Base-by-base conservation (phyloP, 2,888 invertebrate genomes). In the Brachycybe producta region DNA sequence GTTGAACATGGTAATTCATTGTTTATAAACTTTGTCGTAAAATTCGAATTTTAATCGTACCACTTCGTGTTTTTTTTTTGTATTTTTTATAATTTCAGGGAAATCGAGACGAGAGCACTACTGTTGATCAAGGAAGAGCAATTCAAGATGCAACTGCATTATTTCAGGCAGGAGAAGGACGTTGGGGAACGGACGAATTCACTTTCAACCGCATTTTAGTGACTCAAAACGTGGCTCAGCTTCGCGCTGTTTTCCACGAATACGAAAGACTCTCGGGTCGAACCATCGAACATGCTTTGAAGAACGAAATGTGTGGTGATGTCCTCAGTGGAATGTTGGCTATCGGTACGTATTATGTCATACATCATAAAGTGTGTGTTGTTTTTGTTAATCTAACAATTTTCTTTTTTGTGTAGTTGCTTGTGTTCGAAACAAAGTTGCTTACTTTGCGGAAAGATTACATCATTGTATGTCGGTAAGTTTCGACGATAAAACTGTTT, bases 101-200 rank as follows among this genome's bases (percentile, higher is more conserved):
- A 38, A 80, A 80, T 62, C 73, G 90, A 59, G 79, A 85, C 64
- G 94, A 94, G 69, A 79, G 79, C 57, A 78, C 79, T 63, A 73
- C 78, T 13, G 75, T 79, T 4, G 81, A 92, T 67, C 75, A 73
- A 35, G 73, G 72, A 8, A 67, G 67, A 53, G 91, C 90, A 39
- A 74, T 78, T 51, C 76, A 80, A 53, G 91, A 92, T 67, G 91
- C 91, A 0, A 80, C 84, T 64, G 78, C 77, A 19, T 26, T 67
- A 52, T 57, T 67, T 62, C 59, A 67, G 59, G 62, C 73, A 19
- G 72, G 72, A n/a, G 70, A 61, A 36, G 64, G 61, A 2, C 59
- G 63, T 35, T 61, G 65, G 56, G 69, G 68, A 42, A 69, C 69
- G 11, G 61, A 62, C 40, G 65, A 65, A 45, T 61, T 63, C 30